A percentile compares a stretch with the other conserved stretches of the same genome.
phyloP scores from a whole-genome alignment of 2,888 invertebrate species.

The Pristionchus fissidentatus region DNA sequence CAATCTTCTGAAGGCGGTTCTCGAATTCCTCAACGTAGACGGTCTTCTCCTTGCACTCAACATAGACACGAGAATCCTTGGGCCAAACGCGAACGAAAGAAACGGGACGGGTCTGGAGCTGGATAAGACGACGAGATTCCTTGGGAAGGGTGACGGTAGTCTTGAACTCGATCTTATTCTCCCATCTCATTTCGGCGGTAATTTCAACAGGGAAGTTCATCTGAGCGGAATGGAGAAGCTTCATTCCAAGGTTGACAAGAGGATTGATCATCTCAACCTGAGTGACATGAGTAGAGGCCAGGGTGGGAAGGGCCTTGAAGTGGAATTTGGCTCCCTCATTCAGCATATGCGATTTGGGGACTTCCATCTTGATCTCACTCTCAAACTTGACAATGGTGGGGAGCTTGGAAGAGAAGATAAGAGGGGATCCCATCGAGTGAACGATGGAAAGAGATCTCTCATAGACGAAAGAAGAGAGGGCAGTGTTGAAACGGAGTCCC shows the following conservation, averaged over 20 bases:
- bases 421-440: conserved; percentile 66
- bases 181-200: conserved; percentile 48
- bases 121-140: conserved; percentile 55
- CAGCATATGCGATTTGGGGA: conserved; percentile 47
- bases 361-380: conserved; percentile 23
- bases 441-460: conserved; percentile 56
- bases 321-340: conserved; percentile 49
- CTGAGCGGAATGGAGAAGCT: conserved; percentile 59
- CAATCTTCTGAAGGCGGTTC: conserved; percentile 50
- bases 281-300: conserved; percentile 54
- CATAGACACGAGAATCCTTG: conserved; percentile 57
- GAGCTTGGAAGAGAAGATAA: conserved; percentile 55
- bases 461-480: conserved; percentile 54
- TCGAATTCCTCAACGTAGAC: conserved; percentile 58
- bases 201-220: conserved; percentile 63
- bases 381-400: conserved; percentile 55
- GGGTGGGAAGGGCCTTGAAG: conserved; percentile 46
- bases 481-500: conserved; percentile 29
- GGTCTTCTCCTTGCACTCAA: conserved; percentile 66
- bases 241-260: conserved; percentile 63
- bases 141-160: conserved; percentile 53
- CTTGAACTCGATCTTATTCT: conserved; percentile 54
- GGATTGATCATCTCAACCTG: conserved; percentile 63
- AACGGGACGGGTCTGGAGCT: conserved; percentile 64
- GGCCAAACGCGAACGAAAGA: conserved; percentile 62